phyloP scores from a whole-genome alignment of 2,888 invertebrate genomes.

The Molanna angustata region DNA sequence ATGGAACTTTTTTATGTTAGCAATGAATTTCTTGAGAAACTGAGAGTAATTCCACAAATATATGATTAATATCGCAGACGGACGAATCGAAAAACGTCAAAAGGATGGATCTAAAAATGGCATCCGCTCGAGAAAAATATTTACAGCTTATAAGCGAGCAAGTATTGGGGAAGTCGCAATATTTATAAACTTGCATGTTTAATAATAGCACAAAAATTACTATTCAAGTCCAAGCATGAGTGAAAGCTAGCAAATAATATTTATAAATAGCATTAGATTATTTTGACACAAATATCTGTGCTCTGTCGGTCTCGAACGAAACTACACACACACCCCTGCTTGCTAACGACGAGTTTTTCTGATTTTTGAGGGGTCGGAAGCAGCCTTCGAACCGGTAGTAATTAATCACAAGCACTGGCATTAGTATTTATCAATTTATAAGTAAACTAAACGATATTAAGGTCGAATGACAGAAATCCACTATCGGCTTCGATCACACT shows the following conservation, averaged over 20 bases:
- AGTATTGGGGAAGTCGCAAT: conserved; percentile 51
- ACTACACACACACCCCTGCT: conserved; percentile 56
- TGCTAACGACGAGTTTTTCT: conserved; percentile 42
- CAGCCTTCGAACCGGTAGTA: conserved; percentile 9
- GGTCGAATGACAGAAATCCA: conserved; percentile 55
- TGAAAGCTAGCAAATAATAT: conserved; percentile 59
- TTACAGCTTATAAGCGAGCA: conserved; percentile 45
- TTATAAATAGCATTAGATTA: conserved; percentile 59
- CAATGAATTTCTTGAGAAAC: no score
- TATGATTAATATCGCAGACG: conserved; percentile 31
- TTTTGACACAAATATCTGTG: conserved; percentile 48
- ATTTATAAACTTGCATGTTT: conserved; percentile 57
- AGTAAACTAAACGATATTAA: conserved; percentile 14
- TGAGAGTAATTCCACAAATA: background rate
- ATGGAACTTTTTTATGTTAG: no score
- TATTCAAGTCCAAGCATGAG: conserved; percentile 58
- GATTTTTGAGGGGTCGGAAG: conserved; percentile 21
- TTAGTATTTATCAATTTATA: conserved; percentile 9
- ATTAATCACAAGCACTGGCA: conserved; percentile 14
- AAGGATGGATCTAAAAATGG: conserved; percentile 46
- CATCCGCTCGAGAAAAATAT: conserved; percentile 50
- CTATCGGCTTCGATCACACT: conserved; percentile 57
- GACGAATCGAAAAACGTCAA: conserved; percentile 41
- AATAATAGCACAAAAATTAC: conserved; percentile 57
- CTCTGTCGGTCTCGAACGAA: conserved; percentile 27